These are phyloP conservation scores for Lepidochitona cinerea DNA, from an alignment of 2,888 invertebrate species.

Conservation along the genomic window DNA sequence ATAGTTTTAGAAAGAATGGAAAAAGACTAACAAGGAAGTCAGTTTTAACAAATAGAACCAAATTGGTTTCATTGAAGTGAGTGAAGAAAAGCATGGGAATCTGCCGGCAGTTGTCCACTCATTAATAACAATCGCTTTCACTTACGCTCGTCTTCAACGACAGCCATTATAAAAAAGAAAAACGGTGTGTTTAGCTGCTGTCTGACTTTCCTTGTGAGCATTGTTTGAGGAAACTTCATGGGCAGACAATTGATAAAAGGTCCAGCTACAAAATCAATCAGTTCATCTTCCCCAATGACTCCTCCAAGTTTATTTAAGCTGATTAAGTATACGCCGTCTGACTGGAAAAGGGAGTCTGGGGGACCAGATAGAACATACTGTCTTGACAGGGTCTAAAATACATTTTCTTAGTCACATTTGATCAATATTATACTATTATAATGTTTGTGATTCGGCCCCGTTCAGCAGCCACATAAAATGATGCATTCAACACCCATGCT, in stretches of 20 bases:
- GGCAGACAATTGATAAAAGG: background rate
- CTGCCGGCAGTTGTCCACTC: background rate
- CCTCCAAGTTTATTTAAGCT: background rate
- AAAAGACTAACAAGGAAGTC: background rate
- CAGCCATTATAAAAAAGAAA: background rate
- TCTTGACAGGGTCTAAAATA: too few species aligned
- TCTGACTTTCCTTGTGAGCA: background rate
- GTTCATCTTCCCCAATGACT: background rate
- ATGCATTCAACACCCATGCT: too few species aligned
- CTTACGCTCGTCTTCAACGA: background rate
- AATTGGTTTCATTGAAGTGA: background rate
- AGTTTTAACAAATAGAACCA: background rate
- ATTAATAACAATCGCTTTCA: background rate
- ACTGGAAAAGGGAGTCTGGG: too few species aligned
- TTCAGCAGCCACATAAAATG: too few species aligned
- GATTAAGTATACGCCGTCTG: background rate
- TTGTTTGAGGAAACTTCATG: background rate
- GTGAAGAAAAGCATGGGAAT: background rate
- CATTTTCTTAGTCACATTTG: too few species aligned
- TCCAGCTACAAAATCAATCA: background rate
- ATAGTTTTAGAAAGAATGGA: too few species aligned
- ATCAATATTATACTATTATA: too few species aligned
- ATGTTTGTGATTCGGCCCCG: too few species aligned
- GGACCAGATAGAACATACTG: too few species aligned
- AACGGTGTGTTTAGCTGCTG: background rate